These are phyloP conservation scores for Leptopterna dolabrata DNA, from an alignment of 2,888 invertebrate genomes.

Conservation along the genomic window DNA sequence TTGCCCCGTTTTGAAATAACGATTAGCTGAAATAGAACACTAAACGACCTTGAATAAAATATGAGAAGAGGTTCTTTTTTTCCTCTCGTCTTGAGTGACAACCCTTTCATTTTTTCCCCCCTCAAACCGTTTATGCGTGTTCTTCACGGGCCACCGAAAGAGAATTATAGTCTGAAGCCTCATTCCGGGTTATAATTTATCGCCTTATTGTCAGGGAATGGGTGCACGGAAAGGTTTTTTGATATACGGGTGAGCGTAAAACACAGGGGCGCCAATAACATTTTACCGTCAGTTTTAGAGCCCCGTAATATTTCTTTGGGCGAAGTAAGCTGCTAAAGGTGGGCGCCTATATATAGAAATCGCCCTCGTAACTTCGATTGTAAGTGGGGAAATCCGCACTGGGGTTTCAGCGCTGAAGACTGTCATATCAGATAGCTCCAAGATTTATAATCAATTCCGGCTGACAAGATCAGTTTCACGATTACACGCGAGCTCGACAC, in stretches of 20 bases:
- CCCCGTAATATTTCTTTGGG: constrained; percentile 18
- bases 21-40: background rate
- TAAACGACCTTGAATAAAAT: background rate
- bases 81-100: background rate
- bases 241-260: constrained; percentile 26
- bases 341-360: constrained; percentile 12
- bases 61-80: background rate
- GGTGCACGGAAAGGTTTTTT: constrained; percentile 29
- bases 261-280: constrained; percentile 33
- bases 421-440: no score
- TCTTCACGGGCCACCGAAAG: background rate
- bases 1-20: background rate
- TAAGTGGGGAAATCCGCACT: background rate
- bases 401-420: no score
- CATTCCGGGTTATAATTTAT: constrained; percentile 20
- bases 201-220: constrained; percentile 31
- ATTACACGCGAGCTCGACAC: no score
- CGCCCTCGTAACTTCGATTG: background rate
- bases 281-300: constrained; percentile 37
- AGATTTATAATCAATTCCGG: no score
- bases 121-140: background rate
- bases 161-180: background rate
- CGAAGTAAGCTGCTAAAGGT: background rate
- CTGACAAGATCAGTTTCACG: no score
- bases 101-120: constrained; percentile 11